Evolutionary conservation across 2,888 invertebrate species (phyloP).

Genomic region (Dolichopus griseipennis): DNA sequence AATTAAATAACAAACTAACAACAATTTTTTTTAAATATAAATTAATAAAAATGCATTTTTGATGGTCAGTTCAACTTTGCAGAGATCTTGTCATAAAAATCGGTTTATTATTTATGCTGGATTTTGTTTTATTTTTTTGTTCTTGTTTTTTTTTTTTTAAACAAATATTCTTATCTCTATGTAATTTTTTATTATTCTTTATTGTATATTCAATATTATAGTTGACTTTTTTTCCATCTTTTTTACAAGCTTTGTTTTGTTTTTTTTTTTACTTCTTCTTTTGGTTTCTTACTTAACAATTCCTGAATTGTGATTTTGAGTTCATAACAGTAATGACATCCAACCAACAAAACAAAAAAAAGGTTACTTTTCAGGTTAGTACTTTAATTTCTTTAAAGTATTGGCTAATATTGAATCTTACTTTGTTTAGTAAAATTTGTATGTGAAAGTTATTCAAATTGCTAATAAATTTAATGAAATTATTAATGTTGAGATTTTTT

Average conservation of each 20-base stretch:
- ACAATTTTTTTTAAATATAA: too few relatives aligned
- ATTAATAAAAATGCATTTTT: too few relatives aligned
- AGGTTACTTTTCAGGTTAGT: background rate
- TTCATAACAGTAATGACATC: too few relatives aligned
- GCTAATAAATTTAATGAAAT: background rate
- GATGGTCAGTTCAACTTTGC: too few relatives aligned
- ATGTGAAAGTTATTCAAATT: background rate
- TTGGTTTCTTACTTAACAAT: background rate
- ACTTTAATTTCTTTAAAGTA: background rate
- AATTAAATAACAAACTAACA: too few relatives aligned
- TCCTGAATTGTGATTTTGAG: too few relatives aligned
- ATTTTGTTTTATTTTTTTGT: too few relatives aligned
- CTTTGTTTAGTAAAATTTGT: background rate
- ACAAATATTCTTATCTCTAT: background rate
- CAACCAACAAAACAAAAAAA: background rate
- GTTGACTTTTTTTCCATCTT: background rate
- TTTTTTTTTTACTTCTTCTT: background rate
- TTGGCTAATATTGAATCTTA: background rate
- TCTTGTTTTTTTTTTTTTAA: too few relatives aligned
- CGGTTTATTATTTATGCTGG: too few relatives aligned
- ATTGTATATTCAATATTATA: background rate
- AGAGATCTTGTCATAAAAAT: too few relatives aligned
- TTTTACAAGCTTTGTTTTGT: background rate
- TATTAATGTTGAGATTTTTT: background rate
- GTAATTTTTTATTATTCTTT: slow-evolving; percentile 1